Conservation (phyloP, 2,888 invertebrate genomes). For the Endotricha flammealis region DNA sequence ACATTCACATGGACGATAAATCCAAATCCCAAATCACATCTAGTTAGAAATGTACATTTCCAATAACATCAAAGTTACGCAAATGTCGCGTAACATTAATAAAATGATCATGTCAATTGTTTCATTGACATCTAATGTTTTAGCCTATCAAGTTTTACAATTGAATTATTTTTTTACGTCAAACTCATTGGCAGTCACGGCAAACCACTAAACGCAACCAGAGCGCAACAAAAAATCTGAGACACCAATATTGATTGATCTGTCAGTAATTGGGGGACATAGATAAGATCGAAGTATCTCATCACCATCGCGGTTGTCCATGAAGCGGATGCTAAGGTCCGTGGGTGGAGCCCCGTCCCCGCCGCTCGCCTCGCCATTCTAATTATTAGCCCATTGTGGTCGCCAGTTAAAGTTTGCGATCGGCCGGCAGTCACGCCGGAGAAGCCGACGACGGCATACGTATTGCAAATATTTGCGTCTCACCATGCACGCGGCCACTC, state of each 20-base stretch:
- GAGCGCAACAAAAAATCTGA: slow-evolving; percentile 2
- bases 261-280: slow-evolving; percentile 16
- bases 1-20: no score
- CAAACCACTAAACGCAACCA: not conserved
- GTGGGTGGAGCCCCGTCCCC: slow-evolving; percentile 66
- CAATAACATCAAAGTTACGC: no score
- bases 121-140: no score
- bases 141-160: no score
- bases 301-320: slow-evolving; percentile 52
- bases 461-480: slow-evolving; percentile 27
- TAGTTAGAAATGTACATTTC: no score
- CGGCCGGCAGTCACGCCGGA: slow-evolving; percentile 66
- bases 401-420: slow-evolving; percentile 64
- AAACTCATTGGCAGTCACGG: no score
- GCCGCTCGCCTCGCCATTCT: slow-evolving; percentile 67
- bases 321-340: slow-evolving; percentile 71
- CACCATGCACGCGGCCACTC: slow-evolving; percentile 43
- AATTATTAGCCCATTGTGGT: slow-evolving; percentile 76
- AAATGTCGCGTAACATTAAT: no score
- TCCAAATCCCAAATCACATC: no score
- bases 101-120: no score
- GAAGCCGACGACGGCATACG: slow-evolving; percentile 49
- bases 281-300: slow-evolving; percentile 54
- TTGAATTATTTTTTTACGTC: no score
- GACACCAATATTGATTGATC: slow-evolving; percentile 18